Conservation (phyloP, 2,797 vertebrate genomes). For the Pseudopleuronectes americanus region DNA sequence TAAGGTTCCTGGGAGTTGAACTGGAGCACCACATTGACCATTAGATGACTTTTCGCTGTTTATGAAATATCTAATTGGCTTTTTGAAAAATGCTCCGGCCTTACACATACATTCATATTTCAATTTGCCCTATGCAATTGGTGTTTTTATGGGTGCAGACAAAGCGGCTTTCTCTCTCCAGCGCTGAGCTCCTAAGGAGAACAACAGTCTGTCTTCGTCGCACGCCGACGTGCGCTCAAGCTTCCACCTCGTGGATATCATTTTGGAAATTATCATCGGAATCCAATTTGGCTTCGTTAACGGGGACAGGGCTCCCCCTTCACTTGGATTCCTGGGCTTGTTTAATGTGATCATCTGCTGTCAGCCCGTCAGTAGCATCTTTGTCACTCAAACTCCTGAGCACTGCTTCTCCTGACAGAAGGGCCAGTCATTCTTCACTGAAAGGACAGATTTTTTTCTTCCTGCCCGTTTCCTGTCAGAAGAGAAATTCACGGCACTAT, state of each 20-base stretch:
- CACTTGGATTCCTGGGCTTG: slow-evolving; percentile 67
- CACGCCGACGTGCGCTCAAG: slow-evolving; percentile 17
- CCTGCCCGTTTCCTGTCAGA: slow-evolving; percentile 74
- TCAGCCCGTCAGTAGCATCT: slow-evolving; percentile 77
- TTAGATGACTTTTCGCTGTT: slow-evolving; percentile 39
- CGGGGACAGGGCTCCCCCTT: slow-evolving; percentile 76
- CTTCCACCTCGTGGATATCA: slow-evolving; percentile 81
- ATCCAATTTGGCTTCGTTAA: slow-evolving; percentile 83
- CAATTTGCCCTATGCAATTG: slow-evolving; percentile 47
- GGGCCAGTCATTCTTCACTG: slow-evolving; percentile 77
- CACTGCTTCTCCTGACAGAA: slow-evolving; percentile 72
- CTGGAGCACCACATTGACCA: not conserved
- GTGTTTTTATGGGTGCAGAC: slow-evolving; percentile 47
- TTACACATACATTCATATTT: slow-evolving; percentile 66
- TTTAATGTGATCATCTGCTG: slow-evolving; percentile 79
- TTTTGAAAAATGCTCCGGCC: slow-evolving; percentile 36
- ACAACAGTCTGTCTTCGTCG: slow-evolving; percentile 37
- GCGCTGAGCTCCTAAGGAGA: not conserved
- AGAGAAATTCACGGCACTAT: slow-evolving; percentile 69
- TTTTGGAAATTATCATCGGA: slow-evolving; percentile 76
- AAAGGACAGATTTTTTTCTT: slow-evolving; percentile 61
- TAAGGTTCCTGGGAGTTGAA: slow-evolving; percentile 17
- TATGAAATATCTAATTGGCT: slow-evolving; percentile 63
- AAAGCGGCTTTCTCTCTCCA: slow-evolving; percentile 45
- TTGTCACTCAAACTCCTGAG: slow-evolving; percentile 79